Evolutionary conservation across 2,797 vertebrate genomes (phyloP).

Genomic region (Cyclopterus lumpus): DNA sequence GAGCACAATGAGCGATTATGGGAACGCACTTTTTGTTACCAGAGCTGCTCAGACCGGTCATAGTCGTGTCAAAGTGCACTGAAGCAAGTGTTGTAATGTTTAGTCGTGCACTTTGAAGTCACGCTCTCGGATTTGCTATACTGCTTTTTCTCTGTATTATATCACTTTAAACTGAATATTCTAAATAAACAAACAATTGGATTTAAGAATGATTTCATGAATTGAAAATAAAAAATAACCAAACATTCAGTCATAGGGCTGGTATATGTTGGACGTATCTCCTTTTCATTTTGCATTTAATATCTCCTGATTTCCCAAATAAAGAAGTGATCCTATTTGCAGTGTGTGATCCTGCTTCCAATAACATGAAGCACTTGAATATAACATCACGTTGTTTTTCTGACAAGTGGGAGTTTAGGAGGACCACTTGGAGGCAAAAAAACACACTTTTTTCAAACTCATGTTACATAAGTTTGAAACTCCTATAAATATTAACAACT

Average conservation of each 20-base stretch:
- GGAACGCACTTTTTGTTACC: background rate
- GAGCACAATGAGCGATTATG: background rate
- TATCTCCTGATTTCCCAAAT: background rate
- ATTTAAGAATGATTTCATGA: background rate
- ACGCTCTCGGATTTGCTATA: background rate
- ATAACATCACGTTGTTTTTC: background rate
- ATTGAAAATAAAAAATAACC: background rate
- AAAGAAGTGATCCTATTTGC: background rate
- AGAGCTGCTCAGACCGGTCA: background rate
- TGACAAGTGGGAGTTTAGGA: background rate
- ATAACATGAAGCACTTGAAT: background rate
- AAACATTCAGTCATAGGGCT: background rate
- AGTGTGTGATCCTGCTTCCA: background rate
- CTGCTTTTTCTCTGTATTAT: background rate
- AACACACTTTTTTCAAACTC: background rate
- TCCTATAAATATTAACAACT: background rate
- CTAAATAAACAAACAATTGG: background rate
- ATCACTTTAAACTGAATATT: background rate
- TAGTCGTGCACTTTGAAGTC: background rate
- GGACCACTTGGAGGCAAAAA: too few species aligned
- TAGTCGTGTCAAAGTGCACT: background rate
- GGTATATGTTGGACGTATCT: background rate
- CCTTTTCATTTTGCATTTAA: background rate
- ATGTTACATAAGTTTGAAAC: background rate
- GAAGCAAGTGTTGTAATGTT: background rate